Evolutionary conservation across 2,113 vertebrate genomes (phyloP), one percentile per base, ranked within the genome.

Genomic region (Austrofundulus limnaeus): DNA sequence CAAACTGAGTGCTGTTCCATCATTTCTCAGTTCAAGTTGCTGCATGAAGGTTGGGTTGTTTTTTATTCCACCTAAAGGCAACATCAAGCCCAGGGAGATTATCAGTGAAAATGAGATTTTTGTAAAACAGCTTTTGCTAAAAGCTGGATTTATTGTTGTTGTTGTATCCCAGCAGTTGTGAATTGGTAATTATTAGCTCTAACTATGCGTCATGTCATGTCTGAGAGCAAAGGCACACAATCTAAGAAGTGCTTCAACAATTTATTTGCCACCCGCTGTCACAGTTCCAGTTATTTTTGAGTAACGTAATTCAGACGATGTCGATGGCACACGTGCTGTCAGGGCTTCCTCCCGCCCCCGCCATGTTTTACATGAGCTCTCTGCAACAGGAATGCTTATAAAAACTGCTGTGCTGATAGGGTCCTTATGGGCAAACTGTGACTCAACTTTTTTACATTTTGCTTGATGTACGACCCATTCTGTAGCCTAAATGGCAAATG

Each of bases 61-160:
- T 64, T 31, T 58, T 25, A 12, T 15, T 50, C 41, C 14, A 7
- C 41, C 54, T 2, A 31, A 48, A 42, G 11, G 13, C 19, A 60
- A 48, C 20, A 17, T 61, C 58, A 11, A 53, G 11, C 39, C 2
- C 25, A 41, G 21, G 14, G 5, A 47, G 5, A 50, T 19, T 24
- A 51, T 1, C 43, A 49, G 75, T 62, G 51, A 12, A 50, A 54
- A 54, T 20, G 41, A 47, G 31, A 11, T n/a, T 14, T 11, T 34
- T 45, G 16, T 15, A 47, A 20, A 19, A 60, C 1, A 2, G 8
- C n/a, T 47, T 25, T 34, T 20, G n/a, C n/a, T 46, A 3, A 60
- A 3, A 15, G 5, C 7, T 31, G 1, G 45, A 28, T 5, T 11
- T 17, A 12, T 38, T 34, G 14, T 34, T 52, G 2, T 19, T 19